Evolutionary conservation across 1,140 invertebrate species (phyloP).

Genomic region (Belonocnema kinseyi): DNA sequence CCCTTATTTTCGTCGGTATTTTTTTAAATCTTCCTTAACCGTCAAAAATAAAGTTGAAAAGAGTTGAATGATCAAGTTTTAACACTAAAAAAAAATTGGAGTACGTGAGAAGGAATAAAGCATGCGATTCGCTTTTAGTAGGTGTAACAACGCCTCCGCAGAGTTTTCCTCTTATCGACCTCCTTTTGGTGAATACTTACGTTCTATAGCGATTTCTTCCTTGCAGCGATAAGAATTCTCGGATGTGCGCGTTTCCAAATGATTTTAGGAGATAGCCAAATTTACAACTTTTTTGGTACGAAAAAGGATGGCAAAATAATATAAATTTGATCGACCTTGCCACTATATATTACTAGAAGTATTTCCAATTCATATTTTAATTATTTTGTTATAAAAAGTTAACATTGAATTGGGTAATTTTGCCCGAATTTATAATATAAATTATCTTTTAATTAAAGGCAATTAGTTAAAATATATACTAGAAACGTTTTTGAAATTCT

Average conservation of each 20-base stretch:
- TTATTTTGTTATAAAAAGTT: too few species aligned
- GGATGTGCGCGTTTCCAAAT: constrained; percentile 16
- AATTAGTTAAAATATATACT: too few species aligned
- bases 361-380: too few species aligned
- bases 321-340: not conserved
- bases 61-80: not conserved
- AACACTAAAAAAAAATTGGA: not conserved
- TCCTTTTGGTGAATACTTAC: constrained; percentile 4
- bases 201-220: constrained; percentile 25
- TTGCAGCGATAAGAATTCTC: constrained; percentile 14
- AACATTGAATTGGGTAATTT: too few species aligned
- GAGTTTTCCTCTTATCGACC: constrained; percentile 20
- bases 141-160: constrained; percentile 3
- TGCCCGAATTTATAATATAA: too few species aligned
- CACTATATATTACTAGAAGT: too few species aligned
- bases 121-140: not conserved
- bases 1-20: too few species aligned
- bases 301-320: not conserved
- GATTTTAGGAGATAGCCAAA: constrained; percentile 11
- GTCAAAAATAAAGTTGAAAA: not conserved
- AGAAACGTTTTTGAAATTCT: too few species aligned
- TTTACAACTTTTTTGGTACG: not conserved
- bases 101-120: not conserved
- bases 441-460: too few species aligned
- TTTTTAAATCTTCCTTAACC: not conserved